Evolutionary conservation across 1,140 invertebrate species (phyloP).

Genomic region (Drosophila sp.): DNA sequence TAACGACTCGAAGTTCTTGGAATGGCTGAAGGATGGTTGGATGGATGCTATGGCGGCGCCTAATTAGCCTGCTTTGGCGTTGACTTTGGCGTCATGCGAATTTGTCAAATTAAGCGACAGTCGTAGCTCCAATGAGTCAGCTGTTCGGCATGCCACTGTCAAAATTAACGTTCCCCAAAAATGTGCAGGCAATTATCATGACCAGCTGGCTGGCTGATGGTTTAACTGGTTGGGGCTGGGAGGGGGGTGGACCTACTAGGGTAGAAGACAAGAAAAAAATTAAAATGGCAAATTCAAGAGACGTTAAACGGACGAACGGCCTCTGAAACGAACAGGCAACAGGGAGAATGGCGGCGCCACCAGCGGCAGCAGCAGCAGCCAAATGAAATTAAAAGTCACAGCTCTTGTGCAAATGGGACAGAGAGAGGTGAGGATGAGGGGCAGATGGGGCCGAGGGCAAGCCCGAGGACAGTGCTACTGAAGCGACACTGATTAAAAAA

Average conservation of each 20-base stretch:
- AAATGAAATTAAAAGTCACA: conserved; percentile 69
- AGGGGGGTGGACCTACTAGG: conserved; percentile 1
- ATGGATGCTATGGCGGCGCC: conserved; percentile 39
- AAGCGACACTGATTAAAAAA: conserved; percentile 82
- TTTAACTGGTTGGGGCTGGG: no score
- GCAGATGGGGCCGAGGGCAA: background rate
- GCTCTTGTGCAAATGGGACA: background rate
- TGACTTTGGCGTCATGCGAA: conserved; percentile 64
- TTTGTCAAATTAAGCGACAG: conserved; percentile 77
- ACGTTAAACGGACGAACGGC: conserved; percentile 16
- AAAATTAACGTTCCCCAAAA: conserved; percentile 63
- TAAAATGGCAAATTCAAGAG: conserved; percentile 28
- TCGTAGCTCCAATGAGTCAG: conserved; percentile 36
- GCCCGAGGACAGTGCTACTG: conserved; percentile 54
- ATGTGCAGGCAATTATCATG: conserved; percentile 72
- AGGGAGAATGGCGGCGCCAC: conserved; percentile 34
- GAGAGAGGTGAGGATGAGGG: background rate
- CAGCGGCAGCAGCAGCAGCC: conserved; percentile 12
- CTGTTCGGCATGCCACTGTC: conserved; percentile 52
- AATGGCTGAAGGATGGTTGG: conserved; percentile 40
- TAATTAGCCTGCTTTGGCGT: conserved; percentile 55
- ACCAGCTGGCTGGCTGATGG: conserved; percentile 28
- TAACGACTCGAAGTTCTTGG: conserved; percentile 52
- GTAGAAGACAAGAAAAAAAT: conserved; percentile 18
- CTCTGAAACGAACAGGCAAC: conserved; percentile 30